These are phyloP conservation scores for Galagoides demidoff DNA, from an alignment of 2,797 vertebrate genomes.

Conservation along the genomic window DNA sequence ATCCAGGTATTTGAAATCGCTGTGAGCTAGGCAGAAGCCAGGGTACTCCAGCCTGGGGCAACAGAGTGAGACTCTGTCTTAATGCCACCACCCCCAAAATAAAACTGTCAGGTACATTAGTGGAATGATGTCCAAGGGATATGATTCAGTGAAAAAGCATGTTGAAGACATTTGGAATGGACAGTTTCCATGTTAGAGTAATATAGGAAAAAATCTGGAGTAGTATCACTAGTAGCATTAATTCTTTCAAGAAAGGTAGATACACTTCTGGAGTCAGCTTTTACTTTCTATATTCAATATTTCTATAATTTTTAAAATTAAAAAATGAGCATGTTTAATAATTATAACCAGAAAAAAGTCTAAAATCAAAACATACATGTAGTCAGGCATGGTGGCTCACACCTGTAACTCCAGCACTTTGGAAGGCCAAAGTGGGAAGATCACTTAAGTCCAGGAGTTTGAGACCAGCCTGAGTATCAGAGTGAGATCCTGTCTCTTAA, in stretches of 20 bases:
- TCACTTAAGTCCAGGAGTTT: not conserved
- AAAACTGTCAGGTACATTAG: not conserved
- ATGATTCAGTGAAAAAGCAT: slow-evolving; percentile 26
- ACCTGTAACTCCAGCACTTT: not conserved
- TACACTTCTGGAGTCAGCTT: not conserved
- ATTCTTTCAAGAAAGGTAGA: slow-evolving; percentile 47
- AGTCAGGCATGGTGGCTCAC: not conserved
- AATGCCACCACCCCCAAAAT: not conserved
- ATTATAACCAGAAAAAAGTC: not conserved
- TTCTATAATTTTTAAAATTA: not conserved
- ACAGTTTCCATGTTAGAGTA: not conserved
- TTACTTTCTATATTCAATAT: not conserved
- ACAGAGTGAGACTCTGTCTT: no score
- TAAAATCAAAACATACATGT: slow-evolving; percentile 9
- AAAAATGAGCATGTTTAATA: not conserved
- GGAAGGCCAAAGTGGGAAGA: not conserved
- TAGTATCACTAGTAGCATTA: not conserved
- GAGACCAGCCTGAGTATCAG: not conserved
- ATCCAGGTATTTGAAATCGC: no score
- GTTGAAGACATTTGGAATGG: not conserved
- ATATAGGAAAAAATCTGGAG: not conserved
- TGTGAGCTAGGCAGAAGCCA: no score
- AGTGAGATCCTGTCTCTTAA: not conserved
- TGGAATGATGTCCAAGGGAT: not conserved
- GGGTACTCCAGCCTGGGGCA: no score